Base-by-base conservation (phyloP, 2,113 vertebrate genomes). In the Ammodytes marinus region DNA sequence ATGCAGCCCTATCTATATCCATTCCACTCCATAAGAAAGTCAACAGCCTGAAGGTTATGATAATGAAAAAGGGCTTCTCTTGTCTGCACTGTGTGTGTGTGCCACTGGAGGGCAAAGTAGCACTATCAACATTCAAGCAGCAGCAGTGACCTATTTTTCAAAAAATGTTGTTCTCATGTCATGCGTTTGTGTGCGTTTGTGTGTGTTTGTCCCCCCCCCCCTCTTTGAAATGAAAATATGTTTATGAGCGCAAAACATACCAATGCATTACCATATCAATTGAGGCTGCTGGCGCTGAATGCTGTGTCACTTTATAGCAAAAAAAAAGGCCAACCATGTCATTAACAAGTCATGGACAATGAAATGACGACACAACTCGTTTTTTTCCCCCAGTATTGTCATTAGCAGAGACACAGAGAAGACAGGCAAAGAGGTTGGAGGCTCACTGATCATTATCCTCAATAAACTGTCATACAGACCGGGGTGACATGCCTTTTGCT, bases 31-130 rank as follows among this genome's bases (percentile, higher is more conserved):
- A 15, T 47, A 74, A 65, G 79, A 88, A 74, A 86, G 85, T 84
- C 87, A 85, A 88, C 88, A 91, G 90, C 87, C 89, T 86, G 83
- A 80, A 92, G 92, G 80, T 80, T 76, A 65, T 75, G 71, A 77
- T 84, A 85, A 80, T 76, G 67, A 79, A 84, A 84, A 27, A 27
- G 27, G 27, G 27, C 27, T 4, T 39, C 45, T 76, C 5, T 66
- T 40, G 42, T 74, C 71, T 95, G 94, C 93, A 95, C 70, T 93
- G 91, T 88, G 81, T 70, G 71, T 45, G 43, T 65, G 54, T 66
- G 83, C 95, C 95, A 95, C 95, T 94, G 82, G 95, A 94, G 95
- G 95, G 95, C 94, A 95, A 94, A 95, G 91, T 84, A 91, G 93
- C 87, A 91, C 95, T 93, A 86, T 91, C 85, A 78, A 94, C 91